Evolutionary conservation across 2,797 vertebrate species (phyloP).

Genomic region (Catharus ustulatus): DNA sequence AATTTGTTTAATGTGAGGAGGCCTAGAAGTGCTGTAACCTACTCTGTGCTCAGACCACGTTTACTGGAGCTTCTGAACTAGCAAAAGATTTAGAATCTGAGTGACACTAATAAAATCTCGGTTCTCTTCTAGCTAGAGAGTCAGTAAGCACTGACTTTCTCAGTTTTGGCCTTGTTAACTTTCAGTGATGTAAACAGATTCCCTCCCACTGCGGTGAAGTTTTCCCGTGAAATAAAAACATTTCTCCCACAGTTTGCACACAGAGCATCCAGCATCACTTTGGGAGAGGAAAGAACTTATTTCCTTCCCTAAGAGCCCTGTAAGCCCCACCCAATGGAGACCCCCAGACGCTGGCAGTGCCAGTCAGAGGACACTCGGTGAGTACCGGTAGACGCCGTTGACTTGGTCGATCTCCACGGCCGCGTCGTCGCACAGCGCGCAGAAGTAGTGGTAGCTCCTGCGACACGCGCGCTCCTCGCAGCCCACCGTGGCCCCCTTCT

Average conservation of each 20-base stretch:
- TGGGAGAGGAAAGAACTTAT: neutral
- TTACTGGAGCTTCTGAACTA: neutral
- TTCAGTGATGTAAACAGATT: neutral
- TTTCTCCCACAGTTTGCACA: neutral
- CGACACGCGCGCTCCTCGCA: constrained; percentile 67
- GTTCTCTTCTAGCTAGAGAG: neutral
- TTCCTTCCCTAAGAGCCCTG: neutral
- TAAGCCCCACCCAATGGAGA: rapidly evolving
- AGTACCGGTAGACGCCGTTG: constrained; percentile 71
- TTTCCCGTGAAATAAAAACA: neutral
- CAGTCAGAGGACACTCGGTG: neutral
- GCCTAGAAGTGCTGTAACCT: neutral
- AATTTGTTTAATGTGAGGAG: neutral
- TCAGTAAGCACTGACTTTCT: neutral
- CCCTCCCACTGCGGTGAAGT: neutral
- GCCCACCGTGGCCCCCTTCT: constrained; percentile 76
- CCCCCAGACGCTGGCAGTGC: neutral
- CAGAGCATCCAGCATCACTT: neutral
- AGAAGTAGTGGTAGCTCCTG: constrained; percentile 76
- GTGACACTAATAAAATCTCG: neutral
- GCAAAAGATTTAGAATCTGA: neutral
- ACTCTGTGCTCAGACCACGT: neutral
- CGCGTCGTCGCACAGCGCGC: constrained; percentile 56
- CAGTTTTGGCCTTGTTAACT: neutral
- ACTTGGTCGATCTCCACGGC: constrained; percentile 42